phyloP scores from a whole-genome alignment of 2,888 invertebrate genomes.

The Sericinus montela region DNA sequence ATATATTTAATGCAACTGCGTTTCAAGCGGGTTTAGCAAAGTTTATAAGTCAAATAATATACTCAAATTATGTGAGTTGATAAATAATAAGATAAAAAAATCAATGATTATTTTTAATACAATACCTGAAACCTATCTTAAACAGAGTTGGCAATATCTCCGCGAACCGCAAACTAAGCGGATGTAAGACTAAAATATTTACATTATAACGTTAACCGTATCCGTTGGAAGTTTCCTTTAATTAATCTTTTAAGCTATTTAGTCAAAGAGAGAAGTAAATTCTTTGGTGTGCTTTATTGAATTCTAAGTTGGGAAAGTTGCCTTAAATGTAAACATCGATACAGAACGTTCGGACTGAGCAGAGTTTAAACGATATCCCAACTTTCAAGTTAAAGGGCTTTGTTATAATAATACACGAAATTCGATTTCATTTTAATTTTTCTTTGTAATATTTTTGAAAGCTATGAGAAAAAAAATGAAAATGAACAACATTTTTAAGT shows the following conservation, averaged over 20 bases:
- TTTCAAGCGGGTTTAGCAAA: too few species aligned
- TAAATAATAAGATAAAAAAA: too few species aligned
- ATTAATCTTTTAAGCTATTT: conserved; percentile 74
- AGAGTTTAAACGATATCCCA: conserved; percentile 61
- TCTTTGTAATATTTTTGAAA: too few species aligned
- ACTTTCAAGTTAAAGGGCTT: conserved; percentile 42
- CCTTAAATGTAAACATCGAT: conserved; percentile 71
- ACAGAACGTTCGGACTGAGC: conserved; percentile 52
- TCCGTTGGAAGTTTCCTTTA: conserved; percentile 57
- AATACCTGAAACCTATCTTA: too few species aligned
- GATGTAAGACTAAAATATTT: conserved; percentile 47
- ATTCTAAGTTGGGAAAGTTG: conserved; percentile 68
- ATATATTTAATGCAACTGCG: too few species aligned
- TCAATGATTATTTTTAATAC: too few species aligned
- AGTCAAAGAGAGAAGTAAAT: conserved; percentile 69
- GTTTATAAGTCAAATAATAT: too few species aligned
- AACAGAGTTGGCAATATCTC: not conserved
- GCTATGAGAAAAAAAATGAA: too few species aligned
- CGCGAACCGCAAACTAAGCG: conserved; percentile 26
- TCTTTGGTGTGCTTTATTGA: conserved; percentile 69
- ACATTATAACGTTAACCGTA: conserved; percentile 52
- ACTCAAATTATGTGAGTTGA: too few species aligned
- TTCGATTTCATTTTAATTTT: not conserved
- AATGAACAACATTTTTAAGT: too few species aligned
- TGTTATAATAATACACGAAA: conserved; percentile 5